Base-by-base conservation (phyloP, 2,888 invertebrate species). In the Loripinus fragilis region DNA sequence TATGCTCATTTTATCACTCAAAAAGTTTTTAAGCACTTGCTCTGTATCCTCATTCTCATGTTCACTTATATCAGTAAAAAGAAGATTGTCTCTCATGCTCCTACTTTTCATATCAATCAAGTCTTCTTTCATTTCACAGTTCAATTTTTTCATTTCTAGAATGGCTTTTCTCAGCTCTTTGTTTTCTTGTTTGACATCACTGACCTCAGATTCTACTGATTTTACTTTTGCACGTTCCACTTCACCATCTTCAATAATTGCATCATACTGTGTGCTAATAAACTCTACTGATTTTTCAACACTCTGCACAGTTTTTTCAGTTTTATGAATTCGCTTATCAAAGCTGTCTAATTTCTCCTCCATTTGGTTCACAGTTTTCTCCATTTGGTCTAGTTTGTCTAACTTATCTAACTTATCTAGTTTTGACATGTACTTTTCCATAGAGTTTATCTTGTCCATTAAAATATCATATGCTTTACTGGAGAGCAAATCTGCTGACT, bases 51-150 rank as follows among this genome's bases (percentile, higher is more conserved):
- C 28, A 8, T 28, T 55, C 3, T 60, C 23, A 20, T 33, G 33
- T 28, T 60, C 60, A 5, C 10, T 12, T 33, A 60, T 33, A 20
- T 60, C 33, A 2, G 60, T 60, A 17, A 60, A 60, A 2, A 60
- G 2, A 10, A 60, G 23, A 33, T 60, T 60, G 17, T 60, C 60
- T 10, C 33, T 30, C 60, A 60, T 60, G 20, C 33, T 60, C 17
- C 60, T 60, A n/a, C 5, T 25, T 52, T 52, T 52, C 25, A 52
- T 52, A 23, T 52, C 52, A 52, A 52, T 23, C 52, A 52, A 8
- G 1, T 52, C 52, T 52, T 52, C 52, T 25, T 52, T 52, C 2
- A 52, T 5, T 52, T 52, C 52, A 25, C 25, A 7, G n/a, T 52
- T 52, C 25, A 52, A 23, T 5, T 23, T 17, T 23, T 25, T 23